A percentile compares a stretch with the other conserved stretches of the same genome.
phyloP scores from a whole-genome alignment of 2,113 vertebrate genomes.

The Anguilla japonica region DNA sequence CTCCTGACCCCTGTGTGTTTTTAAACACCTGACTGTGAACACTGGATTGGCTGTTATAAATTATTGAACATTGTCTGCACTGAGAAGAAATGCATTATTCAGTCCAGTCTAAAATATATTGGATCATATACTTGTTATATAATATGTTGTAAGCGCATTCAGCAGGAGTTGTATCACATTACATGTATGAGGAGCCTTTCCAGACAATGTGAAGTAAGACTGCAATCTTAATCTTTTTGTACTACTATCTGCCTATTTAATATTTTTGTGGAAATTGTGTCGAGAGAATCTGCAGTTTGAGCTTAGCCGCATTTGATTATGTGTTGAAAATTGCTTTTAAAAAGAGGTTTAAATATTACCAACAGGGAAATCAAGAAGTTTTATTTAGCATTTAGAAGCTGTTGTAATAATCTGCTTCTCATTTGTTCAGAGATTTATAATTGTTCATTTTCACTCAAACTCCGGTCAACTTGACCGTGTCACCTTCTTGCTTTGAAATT shows the following conservation, averaged over 20 bases:
- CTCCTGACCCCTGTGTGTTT: not conserved
- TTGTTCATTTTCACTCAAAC: not conserved
- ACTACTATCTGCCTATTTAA: not conserved
- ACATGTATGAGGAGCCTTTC: not conserved
- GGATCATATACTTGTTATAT: not conserved
- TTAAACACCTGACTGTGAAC: not conserved
- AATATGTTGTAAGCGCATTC: not conserved
- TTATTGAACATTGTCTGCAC: not conserved
- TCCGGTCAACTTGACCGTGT: not conserved
- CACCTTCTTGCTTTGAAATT: constrained; percentile 13
- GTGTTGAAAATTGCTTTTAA: not conserved
- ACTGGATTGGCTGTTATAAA: not conserved
- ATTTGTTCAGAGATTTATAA: not conserved
- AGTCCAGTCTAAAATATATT: not conserved
- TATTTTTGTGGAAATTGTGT: not conserved
- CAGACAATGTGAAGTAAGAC: not conserved
- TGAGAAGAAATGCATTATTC: constrained; percentile 4
- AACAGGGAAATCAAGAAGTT: not conserved
- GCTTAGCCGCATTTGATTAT: not conserved
- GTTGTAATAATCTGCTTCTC: not conserved
- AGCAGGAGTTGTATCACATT: not conserved
- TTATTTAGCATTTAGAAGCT: not conserved
- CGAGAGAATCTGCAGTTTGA: not conserved
- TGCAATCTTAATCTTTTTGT: not conserved
- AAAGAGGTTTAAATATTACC: not conserved